Conservation (phyloP, 2,113 vertebrate species). For the Tricholaema leucomelas region DNA sequence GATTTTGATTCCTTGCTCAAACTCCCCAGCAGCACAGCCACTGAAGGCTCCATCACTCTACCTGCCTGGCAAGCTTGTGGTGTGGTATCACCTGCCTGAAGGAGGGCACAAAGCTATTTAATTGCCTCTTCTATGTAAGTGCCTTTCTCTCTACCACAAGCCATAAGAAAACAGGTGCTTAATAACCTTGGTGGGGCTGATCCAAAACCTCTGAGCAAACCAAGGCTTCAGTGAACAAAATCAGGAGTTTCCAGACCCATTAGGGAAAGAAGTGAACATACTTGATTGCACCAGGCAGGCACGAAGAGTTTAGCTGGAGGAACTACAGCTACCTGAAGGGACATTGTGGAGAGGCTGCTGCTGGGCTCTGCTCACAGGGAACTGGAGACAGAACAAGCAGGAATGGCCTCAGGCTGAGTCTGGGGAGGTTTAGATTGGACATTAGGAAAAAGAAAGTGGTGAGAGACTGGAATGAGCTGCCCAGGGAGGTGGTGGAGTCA, state of each 20-base stretch:
- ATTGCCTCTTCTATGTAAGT: not conserved
- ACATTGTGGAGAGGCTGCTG: no score
- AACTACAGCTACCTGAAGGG: not conserved
- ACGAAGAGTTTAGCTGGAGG: not conserved
- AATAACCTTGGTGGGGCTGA: not conserved
- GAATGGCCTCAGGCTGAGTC: no score
- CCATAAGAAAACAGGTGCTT: not conserved
- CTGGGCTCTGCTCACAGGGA: no score
- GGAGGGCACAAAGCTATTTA: not conserved
- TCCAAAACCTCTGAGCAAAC: not conserved
- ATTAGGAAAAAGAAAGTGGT: no score
- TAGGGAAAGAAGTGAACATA: no score
- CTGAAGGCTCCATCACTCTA: not conserved
- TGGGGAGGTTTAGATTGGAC: no score
- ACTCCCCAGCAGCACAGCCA: accelerated
- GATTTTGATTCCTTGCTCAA: not conserved
- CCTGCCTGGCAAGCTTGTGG: not conserved
- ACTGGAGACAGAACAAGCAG: no score
- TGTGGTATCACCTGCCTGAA: not conserved
- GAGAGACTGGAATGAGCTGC: no score
- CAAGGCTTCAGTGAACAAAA: not conserved
- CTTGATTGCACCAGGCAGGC: no score
- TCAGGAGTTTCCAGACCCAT: not conserved
- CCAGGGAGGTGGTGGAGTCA: no score
- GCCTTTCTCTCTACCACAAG: not conserved